These are phyloP conservation scores for Gadus chalcogrammus DNA, from an alignment of 2,113 vertebrate species.

Conservation along the genomic window DNA sequence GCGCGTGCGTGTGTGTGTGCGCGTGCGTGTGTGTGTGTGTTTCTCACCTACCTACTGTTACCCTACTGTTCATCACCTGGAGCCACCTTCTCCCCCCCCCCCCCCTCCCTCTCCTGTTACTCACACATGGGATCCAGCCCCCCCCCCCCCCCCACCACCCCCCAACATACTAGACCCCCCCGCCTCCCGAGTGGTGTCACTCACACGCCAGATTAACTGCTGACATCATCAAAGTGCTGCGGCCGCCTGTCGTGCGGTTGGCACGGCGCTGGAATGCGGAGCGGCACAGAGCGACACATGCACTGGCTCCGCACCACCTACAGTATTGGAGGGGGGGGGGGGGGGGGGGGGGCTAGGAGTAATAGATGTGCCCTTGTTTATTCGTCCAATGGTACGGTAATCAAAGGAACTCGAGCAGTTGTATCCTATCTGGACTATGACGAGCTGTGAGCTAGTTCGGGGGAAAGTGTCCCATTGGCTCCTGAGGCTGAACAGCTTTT, in stretches of 20 bases:
- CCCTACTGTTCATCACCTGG: conserved; percentile 63
- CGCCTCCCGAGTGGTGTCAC: conserved; percentile 59
- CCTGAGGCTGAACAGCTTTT: too few species aligned
- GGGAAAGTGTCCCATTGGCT: too few species aligned
- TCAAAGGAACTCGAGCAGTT: background rate
- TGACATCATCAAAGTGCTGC: conserved; percentile 72
- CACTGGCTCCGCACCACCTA: conserved; percentile 37
- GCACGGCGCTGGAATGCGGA: conserved; percentile 68
- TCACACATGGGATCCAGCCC: conserved; percentile 49
- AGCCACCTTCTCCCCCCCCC: conserved; percentile 52
- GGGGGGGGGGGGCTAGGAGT: conserved; percentile 13
- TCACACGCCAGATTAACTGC: conserved; percentile 67
- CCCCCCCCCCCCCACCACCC: conserved; percentile 18
- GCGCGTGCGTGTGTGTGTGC: conserved; percentile 2
- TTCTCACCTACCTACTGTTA: conserved; percentile 67
- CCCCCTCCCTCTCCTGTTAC: conserved; percentile 54
- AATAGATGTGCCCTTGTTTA: background rate
- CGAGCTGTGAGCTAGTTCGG: too few species aligned
- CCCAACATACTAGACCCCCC: conserved; percentile 21
- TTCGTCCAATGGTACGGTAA: background rate
- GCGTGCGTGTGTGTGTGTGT: conserved; percentile 4
- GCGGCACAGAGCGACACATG: conserved; percentile 49
- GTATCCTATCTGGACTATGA: background rate
- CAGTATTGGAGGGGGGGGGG: conserved; percentile 40
- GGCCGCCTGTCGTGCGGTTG: conserved; percentile 61